Conservation (phyloP, 2,113 vertebrate species). For the Varanus salvator region DNA sequence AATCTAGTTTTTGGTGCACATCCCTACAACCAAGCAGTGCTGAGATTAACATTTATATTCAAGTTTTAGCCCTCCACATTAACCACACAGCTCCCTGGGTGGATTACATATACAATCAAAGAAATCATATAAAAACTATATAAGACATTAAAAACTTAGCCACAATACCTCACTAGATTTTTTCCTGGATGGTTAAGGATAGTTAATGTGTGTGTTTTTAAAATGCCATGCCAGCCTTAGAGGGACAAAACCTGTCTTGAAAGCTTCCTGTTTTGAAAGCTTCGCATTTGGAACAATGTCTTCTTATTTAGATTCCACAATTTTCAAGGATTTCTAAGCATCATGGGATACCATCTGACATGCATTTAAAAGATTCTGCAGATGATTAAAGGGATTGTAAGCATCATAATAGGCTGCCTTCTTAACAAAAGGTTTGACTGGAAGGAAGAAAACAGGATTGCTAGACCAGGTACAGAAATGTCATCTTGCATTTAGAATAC, state of each 20-base stretch:
- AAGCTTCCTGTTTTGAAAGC: conserved; percentile 42
- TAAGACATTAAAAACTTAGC: too few relatives aligned
- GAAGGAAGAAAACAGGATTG: conserved; percentile 50
- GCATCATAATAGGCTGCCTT: conserved; percentile 45
- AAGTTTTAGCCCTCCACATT: too few relatives aligned
- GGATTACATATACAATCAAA: too few relatives aligned
- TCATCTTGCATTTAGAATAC: conserved; percentile 55
- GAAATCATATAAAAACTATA: too few relatives aligned
- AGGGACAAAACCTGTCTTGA: neutral
- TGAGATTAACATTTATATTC: neutral
- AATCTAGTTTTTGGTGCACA: neutral
- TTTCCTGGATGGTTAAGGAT: neutral
- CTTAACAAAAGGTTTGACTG: conserved; percentile 66
- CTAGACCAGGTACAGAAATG: conserved; percentile 56
- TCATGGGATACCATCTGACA: conserved; percentile 56
- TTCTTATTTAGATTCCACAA: conserved; percentile 43
- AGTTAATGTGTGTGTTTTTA: neutral
- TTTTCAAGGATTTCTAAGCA: conserved; percentile 66
- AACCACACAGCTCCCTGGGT: too few relatives aligned
- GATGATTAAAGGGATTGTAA: conserved; percentile 59
- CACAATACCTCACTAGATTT: neutral
- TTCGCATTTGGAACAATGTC: conserved; percentile 28
- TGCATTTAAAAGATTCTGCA: conserved; percentile 56
- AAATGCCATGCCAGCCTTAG: too few relatives aligned
- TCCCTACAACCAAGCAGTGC: neutral